Evolutionary conservation across 2,888 invertebrate species (phyloP), one percentile per base, ranked within the genome.

Genomic region (Teleiodes luculella): DNA sequence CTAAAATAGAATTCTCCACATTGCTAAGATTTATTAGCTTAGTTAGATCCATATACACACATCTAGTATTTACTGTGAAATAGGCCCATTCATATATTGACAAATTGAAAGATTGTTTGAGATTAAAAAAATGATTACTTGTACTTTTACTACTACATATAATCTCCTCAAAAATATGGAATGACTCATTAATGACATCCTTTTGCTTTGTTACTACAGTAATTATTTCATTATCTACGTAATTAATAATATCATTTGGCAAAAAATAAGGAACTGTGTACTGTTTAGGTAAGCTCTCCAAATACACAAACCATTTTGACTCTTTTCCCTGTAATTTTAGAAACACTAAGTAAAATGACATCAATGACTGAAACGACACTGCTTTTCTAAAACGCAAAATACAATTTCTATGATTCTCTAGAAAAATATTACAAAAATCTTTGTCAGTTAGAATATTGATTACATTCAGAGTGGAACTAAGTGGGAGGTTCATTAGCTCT

Each of bases 61-160:
- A 94, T 72, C 97, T 92, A 4, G 96, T 95, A 78, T 97, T 97
- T 0, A 97, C 95, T 64, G 94, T 92, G 72, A 94, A 94, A 86
- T 95, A 97, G 10, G 95, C 94, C 95, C 95, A 96, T 67, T 92
- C 91, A 78, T 93, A 97, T 45, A 81, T 72, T 31, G 89, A 76
- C 55, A 91, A 80, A 33, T 86, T 87, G 64, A 94, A 90, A 66
- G 64, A 63, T 18, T 68, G 87, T 79, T 65, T 78, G 33, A 70
- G 78, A 43, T 61, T 80, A 67, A 66, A 87, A 87, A 83, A 85
- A 80, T 43, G 65, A 52, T 57, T 90, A 91, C 71, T 66, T 58
- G 61, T 78, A 78, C 74, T 72, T 56, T 59, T 60, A 66, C 63
- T 75, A 63, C 64, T 74, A 57, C 63, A 74, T 84, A 90, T 78